Conservation (phyloP, 30 jellyfish, hydroid and myxozoan genomes). For the Clytia hemisphaerica region DNA sequence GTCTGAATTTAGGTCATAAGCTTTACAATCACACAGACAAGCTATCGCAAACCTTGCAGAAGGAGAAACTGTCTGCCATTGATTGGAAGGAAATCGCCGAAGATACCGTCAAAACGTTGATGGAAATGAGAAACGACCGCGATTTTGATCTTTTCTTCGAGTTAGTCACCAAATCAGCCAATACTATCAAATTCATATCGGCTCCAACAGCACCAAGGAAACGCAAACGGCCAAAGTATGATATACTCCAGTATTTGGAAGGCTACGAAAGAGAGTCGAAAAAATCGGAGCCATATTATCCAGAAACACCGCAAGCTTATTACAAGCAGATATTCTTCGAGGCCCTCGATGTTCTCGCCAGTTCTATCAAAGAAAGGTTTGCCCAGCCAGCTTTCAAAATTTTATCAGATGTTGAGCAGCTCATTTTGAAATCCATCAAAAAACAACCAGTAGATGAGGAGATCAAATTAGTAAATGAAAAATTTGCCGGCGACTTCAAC, state of each 20-base stretch:
- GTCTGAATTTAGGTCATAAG: conserved; percentile 33
- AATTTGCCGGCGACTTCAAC: background rate
- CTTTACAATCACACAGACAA: conserved; percentile 39
- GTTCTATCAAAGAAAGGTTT: conserved; percentile 38
- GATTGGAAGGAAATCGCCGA: conserved; percentile 27
- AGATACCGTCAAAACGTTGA: background rate
- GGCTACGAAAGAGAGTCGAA: background rate
- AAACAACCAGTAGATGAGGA: conserved; percentile 7
- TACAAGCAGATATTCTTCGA: conserved; percentile 17
- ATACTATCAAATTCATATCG: too few relatives aligned
- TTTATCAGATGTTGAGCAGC: background rate
- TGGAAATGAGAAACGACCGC: conserved; percentile 8
- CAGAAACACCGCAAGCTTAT: conserved; percentile 13
- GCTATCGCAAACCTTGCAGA: conserved; percentile 35
- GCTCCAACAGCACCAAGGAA: too few relatives aligned
- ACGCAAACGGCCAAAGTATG: conserved; percentile 20
- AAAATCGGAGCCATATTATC: background rate
- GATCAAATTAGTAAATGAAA: conserved; percentile 1
- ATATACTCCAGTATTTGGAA: background rate
- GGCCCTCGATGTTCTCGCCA: conserved; percentile 12
- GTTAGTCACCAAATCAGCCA: too few relatives aligned
- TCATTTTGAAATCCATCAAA: background rate
- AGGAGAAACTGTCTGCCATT: conserved; percentile 30
- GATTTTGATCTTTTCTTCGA: too few relatives aligned
- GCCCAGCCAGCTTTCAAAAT: conserved; percentile 30